Conservation (phyloP, 1,140 invertebrate genomes). For the Drosophila orena region DNA sequence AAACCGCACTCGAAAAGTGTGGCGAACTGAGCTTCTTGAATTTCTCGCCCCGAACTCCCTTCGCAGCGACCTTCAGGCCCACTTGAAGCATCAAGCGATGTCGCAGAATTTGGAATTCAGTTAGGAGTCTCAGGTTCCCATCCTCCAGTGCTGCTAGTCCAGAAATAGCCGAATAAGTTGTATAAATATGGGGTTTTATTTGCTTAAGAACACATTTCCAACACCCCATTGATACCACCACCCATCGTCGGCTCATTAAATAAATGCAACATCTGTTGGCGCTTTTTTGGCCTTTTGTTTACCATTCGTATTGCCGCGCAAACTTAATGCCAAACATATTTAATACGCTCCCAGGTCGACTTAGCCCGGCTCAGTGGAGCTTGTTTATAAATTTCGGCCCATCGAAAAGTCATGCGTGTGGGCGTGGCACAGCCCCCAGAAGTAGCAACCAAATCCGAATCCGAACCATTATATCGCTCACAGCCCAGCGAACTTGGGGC, state of each 20-base stretch:
- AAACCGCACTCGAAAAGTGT: constrained; percentile 55
- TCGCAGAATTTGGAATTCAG: constrained; percentile 33
- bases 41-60: constrained; percentile 27
- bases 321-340: constrained; percentile 55
- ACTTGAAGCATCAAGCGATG: constrained; percentile 40
- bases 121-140: constrained; percentile 28
- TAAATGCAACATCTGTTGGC: constrained; percentile 75
- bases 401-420: constrained; percentile 37
- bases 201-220: constrained; percentile 61
- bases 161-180: constrained; percentile 53
- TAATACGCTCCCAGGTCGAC: constrained; percentile 40
- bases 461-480: constrained; percentile 10
- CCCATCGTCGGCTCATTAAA: constrained; percentile 57
- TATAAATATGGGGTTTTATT: constrained; percentile 64
- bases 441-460: not conserved
- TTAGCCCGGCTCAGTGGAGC: constrained; percentile 26
- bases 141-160: constrained; percentile 31
- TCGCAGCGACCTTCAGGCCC: constrained; percentile 50
- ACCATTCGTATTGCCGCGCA: constrained; percentile 48
- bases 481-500: constrained; percentile 29
- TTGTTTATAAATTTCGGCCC: constrained; percentile 53
- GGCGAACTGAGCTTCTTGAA: constrained; percentile 34
- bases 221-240: constrained; percentile 22
- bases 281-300: constrained; percentile 63
- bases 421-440: not conserved